Percentiles rank a stretch among this genome's conserved stretches.
phyloP scores from a whole-genome alignment of 2,113 vertebrate species.

The Salvelinus namaycush region DNA sequence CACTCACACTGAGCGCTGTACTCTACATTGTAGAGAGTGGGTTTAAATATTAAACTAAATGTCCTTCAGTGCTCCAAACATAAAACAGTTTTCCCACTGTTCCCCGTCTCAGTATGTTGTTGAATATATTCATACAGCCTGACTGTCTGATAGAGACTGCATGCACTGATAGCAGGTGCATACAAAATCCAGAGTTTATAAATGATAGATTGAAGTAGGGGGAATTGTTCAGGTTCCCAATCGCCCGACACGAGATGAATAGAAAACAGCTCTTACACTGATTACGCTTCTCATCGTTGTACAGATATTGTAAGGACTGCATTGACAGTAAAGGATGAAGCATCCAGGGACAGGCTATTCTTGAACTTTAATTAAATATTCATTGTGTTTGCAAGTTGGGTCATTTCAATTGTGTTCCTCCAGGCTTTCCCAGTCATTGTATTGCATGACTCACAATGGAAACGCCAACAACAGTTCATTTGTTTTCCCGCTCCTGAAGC shows the following conservation, averaged over 20 bases:
- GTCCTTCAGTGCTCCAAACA: conserved; percentile 51
- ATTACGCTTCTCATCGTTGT: conserved; percentile 51
- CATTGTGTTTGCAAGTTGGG: conserved; percentile 59
- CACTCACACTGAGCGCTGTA: conserved; percentile 26
- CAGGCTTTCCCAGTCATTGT: conserved; percentile 35
- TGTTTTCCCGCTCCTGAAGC: conserved; percentile 43
- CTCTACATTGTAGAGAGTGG: conserved; percentile 33
- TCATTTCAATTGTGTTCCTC: conserved; percentile 58
- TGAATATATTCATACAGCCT: conserved; percentile 69
- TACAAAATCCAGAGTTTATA: conserved; percentile 61
- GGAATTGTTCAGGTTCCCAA: conserved; percentile 34
- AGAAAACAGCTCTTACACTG: conserved; percentile 34
- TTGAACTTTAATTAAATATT: conserved; percentile 67
- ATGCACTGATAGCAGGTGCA: conserved; percentile 59
- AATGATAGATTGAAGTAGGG: conserved; percentile 58
- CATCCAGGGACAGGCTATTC: conserved; percentile 42
- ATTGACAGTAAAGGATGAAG: conserved; percentile 53
- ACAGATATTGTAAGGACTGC: conserved; percentile 47
- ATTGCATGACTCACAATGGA: conserved; percentile 52
- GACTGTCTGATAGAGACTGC: conserved; percentile 39
- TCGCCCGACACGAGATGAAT: conserved; percentile 41
- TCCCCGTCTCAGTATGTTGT: conserved; percentile 48
- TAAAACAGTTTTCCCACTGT: conserved; percentile 60
- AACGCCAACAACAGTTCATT: conserved; percentile 51
- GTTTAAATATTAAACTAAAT: conserved; percentile 68